phyloP scores from a whole-genome alignment of 2,113 vertebrate species.

The Campylorhamphus procurvoides region DNA sequence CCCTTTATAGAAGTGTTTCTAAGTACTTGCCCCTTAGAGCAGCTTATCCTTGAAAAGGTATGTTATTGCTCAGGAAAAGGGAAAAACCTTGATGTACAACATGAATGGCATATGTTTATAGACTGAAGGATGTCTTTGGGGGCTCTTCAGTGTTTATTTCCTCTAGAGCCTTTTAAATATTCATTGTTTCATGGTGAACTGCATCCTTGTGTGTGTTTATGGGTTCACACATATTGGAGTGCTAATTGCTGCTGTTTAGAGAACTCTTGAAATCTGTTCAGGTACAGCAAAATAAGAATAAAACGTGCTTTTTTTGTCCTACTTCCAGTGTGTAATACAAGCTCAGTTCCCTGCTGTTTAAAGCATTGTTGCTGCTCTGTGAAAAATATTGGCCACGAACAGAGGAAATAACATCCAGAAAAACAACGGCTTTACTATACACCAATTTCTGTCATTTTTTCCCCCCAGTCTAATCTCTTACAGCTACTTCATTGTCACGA shows the following conservation, averaged over 20 bases:
- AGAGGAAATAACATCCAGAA: neutral
- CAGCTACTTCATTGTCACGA: neutral
- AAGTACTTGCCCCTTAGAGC: neutral
- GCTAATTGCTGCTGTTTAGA: slow-evolving; percentile 45
- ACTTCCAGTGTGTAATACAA: neutral
- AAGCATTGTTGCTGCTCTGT: neutral
- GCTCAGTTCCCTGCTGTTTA: neutral
- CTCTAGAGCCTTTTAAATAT: slow-evolving; percentile 5
- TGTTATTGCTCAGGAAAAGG: neutral
- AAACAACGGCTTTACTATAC: neutral
- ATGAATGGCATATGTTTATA: neutral
- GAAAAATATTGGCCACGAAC: slow-evolving; percentile 7
- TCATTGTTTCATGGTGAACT: neutral
- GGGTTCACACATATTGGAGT: neutral
- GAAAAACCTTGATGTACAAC: neutral
- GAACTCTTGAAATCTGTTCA: slow-evolving; percentile 5
- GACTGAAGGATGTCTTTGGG: neutral
- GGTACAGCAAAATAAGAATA: neutral
- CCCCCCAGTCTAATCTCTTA: neutral
- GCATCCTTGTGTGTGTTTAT: neutral
- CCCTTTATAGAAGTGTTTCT: neutral
- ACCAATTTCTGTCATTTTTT: neutral
- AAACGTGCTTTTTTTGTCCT: slow-evolving; percentile 11
- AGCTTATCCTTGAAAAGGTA: slow-evolving; percentile 3
- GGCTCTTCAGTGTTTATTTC: neutral